Conservation (phyloP, 2,797 vertebrate genomes). For the Sebastiscus albofasciatus region DNA sequence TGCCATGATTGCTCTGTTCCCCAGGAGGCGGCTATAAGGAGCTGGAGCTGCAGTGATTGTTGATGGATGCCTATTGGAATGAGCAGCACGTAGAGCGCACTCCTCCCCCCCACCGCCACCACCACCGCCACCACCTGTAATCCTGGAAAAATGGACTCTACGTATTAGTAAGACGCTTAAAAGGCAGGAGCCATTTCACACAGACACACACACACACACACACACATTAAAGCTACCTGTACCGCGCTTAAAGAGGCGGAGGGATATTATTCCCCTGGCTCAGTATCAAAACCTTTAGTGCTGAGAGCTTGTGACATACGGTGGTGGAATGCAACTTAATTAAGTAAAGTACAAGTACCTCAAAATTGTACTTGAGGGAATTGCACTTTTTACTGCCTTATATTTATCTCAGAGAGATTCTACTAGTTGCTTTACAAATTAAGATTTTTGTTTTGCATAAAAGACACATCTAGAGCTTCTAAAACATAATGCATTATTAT, state of each 20-base stretch:
- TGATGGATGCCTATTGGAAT: slow-evolving; percentile 61
- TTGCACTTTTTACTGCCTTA: background rate
- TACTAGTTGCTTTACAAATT: background rate
- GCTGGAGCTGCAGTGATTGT: slow-evolving; percentile 41
- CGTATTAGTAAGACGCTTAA: slow-evolving; percentile 61
- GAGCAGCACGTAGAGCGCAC: slow-evolving; percentile 43
- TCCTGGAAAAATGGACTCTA: slow-evolving; percentile 64
- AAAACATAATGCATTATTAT: background rate
- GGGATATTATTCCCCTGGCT: slow-evolving; percentile 33
- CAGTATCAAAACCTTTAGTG: slow-evolving; percentile 22
- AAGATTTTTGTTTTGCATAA: background rate
- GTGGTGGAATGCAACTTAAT: background rate
- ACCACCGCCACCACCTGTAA: slow-evolving; percentile 42
- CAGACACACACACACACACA: slow-evolving; percentile 13
- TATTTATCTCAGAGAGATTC: background rate
- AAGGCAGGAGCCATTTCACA: slow-evolving; percentile 58
- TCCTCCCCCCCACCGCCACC: background rate
- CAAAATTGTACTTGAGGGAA: background rate
- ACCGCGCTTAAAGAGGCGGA: slow-evolving; percentile 26
- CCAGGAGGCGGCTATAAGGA: slow-evolving; percentile 37
- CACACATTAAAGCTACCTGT: slow-evolving; percentile 44
- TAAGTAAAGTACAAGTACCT: background rate
- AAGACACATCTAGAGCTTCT: background rate
- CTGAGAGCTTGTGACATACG: slow-evolving; percentile 13
- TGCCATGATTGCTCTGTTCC: slow-evolving; percentile 59